These are phyloP conservation scores for Donacobius atricapilla DNA, from an alignment of 2,113 vertebrate genomes.

Conservation along the genomic window DNA sequence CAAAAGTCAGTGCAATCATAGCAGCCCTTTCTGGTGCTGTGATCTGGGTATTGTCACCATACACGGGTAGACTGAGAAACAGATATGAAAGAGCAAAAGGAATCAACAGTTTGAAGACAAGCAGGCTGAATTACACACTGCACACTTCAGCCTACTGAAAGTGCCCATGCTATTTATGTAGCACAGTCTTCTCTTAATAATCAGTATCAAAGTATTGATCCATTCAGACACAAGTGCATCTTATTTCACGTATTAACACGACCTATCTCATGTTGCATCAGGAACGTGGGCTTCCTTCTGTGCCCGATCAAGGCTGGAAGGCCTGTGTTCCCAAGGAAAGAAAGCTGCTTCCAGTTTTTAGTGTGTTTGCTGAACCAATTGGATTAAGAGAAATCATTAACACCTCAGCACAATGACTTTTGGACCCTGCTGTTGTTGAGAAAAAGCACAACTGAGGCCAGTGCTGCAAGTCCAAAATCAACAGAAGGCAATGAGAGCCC, in stretches of 20 bases:
- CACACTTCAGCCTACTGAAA: background rate
- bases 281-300: background rate
- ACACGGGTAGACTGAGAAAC: accelerated
- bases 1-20: background rate
- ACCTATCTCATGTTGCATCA: background rate
- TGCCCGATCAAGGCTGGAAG: background rate
- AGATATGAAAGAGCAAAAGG: background rate
- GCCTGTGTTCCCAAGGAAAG: background rate
- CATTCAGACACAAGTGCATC: background rate
- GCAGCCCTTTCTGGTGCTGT: background rate
- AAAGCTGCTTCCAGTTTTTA: background rate
- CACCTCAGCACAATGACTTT: background rate
- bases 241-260: background rate
- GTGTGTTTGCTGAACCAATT: background rate
- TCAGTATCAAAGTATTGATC: background rate
- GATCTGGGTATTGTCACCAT: background rate
- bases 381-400: background rate
- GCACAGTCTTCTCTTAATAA: background rate
- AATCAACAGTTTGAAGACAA: background rate
- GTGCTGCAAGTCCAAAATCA: background rate
- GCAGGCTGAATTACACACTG: background rate
- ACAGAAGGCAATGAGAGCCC: background rate
- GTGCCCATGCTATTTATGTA: accelerated
- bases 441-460: background rate
- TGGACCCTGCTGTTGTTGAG: background rate